Conservation (phyloP, 2,797 vertebrate species). For the Gadopsis bispinosus region DNA sequence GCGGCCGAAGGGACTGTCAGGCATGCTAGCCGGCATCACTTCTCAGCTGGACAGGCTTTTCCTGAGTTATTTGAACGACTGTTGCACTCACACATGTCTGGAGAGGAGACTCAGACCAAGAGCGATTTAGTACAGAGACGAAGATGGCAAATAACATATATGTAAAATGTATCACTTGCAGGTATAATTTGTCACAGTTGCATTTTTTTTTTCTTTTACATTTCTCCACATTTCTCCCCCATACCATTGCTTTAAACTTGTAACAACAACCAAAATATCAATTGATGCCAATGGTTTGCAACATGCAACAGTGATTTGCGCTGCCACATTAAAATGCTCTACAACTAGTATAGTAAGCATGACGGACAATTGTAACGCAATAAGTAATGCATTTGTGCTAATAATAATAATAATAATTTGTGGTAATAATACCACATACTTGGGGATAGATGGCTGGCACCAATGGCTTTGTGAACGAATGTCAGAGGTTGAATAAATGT, state of each 20-base stretch:
- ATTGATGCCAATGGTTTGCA: conserved; percentile 1
- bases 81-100: conserved; percentile 14
- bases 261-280: not conserved
- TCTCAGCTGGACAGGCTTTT: conserved; percentile 9
- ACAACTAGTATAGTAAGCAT: conserved; percentile 22
- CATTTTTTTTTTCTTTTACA: not conserved
- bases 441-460: not conserved
- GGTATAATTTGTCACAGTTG: not conserved
- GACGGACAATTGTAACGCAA: not conserved
- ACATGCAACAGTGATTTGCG: conserved; percentile 4
- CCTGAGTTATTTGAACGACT: conserved; percentile 21
- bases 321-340: conserved; percentile 27
- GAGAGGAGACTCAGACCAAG: not conserved
- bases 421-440: not conserved
- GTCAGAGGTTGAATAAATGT: not conserved
- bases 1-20: conserved; percentile 22
- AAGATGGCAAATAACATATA: not conserved
- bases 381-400: conserved; percentile 31
- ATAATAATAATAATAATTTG: conserved; percentile 13
- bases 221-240: not conserved
- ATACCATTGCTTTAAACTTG: not conserved
- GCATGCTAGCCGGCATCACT: conserved; percentile 17
- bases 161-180: not conserved
- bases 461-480: conserved; percentile 23
- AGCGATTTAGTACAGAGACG: not conserved